These are phyloP conservation scores for Pelmatolapia mariae DNA, from an alignment of 2,113 vertebrate genomes.

Conservation along the genomic window DNA sequence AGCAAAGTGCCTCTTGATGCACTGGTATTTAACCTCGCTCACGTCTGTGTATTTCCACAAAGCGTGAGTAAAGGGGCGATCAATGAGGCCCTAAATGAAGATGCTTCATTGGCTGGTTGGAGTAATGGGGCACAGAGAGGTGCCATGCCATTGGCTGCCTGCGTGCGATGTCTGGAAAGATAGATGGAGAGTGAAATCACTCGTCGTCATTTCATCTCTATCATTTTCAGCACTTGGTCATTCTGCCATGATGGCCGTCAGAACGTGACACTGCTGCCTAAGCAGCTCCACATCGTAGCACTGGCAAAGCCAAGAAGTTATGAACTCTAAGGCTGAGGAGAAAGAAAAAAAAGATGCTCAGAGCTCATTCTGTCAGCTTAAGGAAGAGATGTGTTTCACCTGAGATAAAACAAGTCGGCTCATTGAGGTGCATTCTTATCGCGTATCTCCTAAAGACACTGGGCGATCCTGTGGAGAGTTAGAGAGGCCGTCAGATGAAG, in stretches of 20 bases:
- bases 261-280: not conserved
- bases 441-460: constrained; percentile 12
- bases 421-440: constrained; percentile 21
- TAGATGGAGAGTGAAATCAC: constrained; percentile 47
- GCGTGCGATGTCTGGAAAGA: constrained; percentile 20
- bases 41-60: constrained; percentile 38
- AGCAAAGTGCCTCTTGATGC: constrained; percentile 1
- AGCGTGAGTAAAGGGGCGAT: constrained; percentile 46
- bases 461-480: constrained; percentile 15
- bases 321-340: not conserved
- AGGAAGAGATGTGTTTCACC: not conserved
- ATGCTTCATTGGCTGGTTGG: constrained; percentile 52
- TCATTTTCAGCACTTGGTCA: constrained; percentile 45
- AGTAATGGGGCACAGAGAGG: constrained; percentile 43
- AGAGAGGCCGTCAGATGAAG: constrained; percentile 14
- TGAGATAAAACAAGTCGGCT: constrained; percentile 11
- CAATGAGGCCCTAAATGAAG: constrained; percentile 53
- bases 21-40: constrained; percentile 18
- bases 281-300: not conserved
- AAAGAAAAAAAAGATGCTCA: not conserved
- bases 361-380: not conserved
- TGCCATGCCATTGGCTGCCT: constrained; percentile 6
- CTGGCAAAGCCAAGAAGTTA: not conserved
- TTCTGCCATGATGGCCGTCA: constrained; percentile 14
- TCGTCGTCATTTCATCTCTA: constrained; percentile 42